Percentiles rank a stretch among this genome's conserved stretches.
phyloP scores from a whole-genome alignment of 2,113 vertebrate species.

The Camelus bactrianus region DNA sequence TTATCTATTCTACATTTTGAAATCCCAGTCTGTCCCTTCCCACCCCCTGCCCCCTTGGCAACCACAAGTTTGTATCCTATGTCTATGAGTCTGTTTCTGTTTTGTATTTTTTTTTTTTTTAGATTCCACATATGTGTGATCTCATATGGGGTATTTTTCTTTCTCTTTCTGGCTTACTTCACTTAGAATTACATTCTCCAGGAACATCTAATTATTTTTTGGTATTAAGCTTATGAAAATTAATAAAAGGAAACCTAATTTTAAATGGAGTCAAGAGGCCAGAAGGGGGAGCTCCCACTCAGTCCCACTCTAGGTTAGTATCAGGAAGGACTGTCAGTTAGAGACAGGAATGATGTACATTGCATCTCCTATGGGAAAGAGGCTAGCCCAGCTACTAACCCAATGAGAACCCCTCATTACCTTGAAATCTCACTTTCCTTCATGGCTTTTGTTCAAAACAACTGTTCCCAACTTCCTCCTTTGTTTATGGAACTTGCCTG shows the following conservation, averaged over 20 bases:
- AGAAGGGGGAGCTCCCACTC: not conserved
- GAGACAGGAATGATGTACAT: not conserved
- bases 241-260: no score
- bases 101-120: no score
- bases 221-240: not conserved
- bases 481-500: not conserved
- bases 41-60: no score
- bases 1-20: no score
- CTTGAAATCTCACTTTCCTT: not conserved
- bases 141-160: no score
- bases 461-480: not conserved
- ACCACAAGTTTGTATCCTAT: no score
- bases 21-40: no score
- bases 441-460: not conserved
- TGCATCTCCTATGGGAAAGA: not conserved
- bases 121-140: no score
- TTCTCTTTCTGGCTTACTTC: no score
- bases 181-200: no score
- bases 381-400: not conserved
- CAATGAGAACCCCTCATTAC: not conserved
- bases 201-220: no score
- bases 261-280: not conserved
- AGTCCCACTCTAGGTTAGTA: not conserved
- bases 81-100: no score
- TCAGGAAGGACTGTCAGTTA: not conserved